Evolutionary conservation across 1,140 invertebrate species (phyloP).

Genomic region (Atta colombica): DNA sequence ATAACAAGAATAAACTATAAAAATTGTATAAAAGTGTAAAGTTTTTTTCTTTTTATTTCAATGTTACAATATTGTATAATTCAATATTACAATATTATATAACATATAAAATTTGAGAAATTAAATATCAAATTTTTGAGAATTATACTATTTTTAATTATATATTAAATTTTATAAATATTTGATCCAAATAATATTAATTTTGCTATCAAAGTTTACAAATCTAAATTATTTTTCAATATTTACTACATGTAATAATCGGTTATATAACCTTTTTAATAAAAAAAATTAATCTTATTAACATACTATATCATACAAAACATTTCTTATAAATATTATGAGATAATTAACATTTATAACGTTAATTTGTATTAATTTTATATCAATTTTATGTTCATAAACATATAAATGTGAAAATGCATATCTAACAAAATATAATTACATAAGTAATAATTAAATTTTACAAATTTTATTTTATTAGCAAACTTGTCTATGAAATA

Average conservation of each 20-base stretch:
- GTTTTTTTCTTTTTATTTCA: neutral
- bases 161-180: constrained; percentile 13
- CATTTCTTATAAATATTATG: neutral
- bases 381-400: constrained; percentile 3
- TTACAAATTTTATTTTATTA: constrained; percentile 13
- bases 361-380: constrained; percentile 1
- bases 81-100: neutral
- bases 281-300: neutral
- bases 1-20: neutral
- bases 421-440: neutral
- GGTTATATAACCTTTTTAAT: neutral
- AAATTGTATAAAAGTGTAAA: neutral
- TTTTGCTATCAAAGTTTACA: neutral
- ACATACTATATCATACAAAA: neutral
- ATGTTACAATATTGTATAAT: neutral
- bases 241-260: neutral
- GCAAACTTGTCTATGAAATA: neutral
- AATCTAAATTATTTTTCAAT: neutral
- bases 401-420: neutral
- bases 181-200: constrained; percentile 5
- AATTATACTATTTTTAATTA: neutral
- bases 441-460: neutral
- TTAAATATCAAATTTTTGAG: neutral
- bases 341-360: constrained; percentile 3
- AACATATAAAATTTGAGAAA: neutral